A percentile compares a stretch with the other conserved stretches of the same genome.
These are phyloP conservation scores for Eriocheir sinensis DNA, from an alignment of 1,140 invertebrate genomes.

Conservation along the genomic window DNA sequence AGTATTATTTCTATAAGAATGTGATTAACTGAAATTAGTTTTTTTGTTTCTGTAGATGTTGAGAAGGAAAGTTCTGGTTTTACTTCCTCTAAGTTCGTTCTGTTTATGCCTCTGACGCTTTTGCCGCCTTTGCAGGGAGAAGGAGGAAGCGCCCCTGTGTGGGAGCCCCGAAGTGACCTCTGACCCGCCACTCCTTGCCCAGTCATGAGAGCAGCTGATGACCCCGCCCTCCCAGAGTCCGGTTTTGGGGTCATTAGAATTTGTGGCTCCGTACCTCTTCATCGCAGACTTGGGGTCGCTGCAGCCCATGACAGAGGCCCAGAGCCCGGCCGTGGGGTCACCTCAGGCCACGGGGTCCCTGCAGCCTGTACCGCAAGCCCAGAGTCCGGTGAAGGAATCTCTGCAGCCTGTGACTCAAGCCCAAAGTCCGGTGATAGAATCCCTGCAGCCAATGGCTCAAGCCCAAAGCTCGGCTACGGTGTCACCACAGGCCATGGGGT, in stretches of 20 bases:
- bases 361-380: constrained; percentile 7
- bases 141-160: constrained; percentile 57
- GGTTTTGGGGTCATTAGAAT: neutral
- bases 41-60: neutral
- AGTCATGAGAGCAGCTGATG: constrained; percentile 53
- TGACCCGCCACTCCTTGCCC: constrained; percentile 61
- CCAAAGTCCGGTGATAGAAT: neutral
- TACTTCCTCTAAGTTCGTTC: no score
- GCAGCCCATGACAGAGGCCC: neutral
- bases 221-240: constrained; percentile 47
- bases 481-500: neutral
- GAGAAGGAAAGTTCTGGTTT: neutral
- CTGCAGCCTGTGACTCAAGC: constrained; percentile 10
- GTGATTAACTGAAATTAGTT: neutral
- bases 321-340: constrained; percentile 28
- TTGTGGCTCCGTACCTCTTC: neutral
- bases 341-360: neutral
- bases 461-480: neutral
- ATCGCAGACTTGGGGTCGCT: constrained; percentile 10
- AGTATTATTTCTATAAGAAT: neutral
- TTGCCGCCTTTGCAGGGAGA: constrained; percentile 55
- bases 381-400: neutral
- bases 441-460: neutral
- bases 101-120: neutral
- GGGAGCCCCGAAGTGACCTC: constrained; percentile 66